Evolutionary conservation across 2,113 vertebrate species (phyloP).

Genomic region (Clarias batrachus): DNA sequence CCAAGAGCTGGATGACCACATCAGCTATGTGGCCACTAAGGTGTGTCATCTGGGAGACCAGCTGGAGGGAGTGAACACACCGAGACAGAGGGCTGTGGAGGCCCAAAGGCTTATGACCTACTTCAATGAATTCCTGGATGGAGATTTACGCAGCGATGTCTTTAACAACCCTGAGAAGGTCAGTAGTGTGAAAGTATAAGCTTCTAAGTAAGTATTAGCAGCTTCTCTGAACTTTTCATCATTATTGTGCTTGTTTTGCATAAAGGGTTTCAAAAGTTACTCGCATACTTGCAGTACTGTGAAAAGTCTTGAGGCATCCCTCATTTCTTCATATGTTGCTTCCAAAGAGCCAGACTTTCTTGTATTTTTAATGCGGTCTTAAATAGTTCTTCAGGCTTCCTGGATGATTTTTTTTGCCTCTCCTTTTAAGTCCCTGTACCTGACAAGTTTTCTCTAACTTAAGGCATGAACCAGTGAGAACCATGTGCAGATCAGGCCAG

Average conservation of each 20-base stretch:
- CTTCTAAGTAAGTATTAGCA: neutral
- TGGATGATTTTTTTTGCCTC: too few relatives aligned
- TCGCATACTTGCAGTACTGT: too few relatives aligned
- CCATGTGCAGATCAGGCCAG: too few relatives aligned
- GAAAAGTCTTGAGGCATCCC: too few relatives aligned
- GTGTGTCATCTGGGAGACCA: conserved; percentile 99
- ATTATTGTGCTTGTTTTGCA: neutral
- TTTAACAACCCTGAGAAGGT: conserved; percentile 99
- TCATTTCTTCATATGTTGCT: too few relatives aligned
- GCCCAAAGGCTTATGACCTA: conserved; percentile 99
- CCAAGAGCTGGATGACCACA: conserved; percentile 97
- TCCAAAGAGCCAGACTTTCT: too few relatives aligned
- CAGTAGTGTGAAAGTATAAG: conserved; percentile 48
- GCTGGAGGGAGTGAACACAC: conserved; percentile 96
- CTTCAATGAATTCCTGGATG: conserved; percentile 99
- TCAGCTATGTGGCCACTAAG: conserved; percentile 98
- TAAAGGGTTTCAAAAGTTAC: neutral
- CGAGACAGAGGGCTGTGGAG: conserved; percentile 94
- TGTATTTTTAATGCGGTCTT: too few relatives aligned
- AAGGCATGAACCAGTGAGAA: too few relatives aligned
- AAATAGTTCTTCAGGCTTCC: too few relatives aligned
- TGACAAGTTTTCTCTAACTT: too few relatives aligned
- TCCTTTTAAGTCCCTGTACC: too few relatives aligned
- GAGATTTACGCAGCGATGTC: conserved; percentile 96
- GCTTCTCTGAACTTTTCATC: neutral